Evolutionary conservation across 2,888 invertebrate species (phyloP).

Genomic region (Hypomecis punctinalis): DNA sequence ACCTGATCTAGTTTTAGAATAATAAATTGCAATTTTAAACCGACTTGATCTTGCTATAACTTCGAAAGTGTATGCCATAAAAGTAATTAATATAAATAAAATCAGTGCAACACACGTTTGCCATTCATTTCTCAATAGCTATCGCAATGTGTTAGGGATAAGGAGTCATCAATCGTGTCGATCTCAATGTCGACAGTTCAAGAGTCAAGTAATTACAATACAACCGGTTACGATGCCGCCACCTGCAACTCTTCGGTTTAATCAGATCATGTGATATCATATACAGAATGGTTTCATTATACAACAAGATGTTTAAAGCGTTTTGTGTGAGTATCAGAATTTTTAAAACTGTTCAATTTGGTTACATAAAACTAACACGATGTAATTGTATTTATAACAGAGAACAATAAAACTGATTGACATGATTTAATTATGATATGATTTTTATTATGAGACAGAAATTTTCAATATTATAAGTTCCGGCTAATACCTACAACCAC

Average conservation of each 20-base stretch:
- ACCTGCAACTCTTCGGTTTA: conserved; percentile 24
- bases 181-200: conserved; percentile 35
- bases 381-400: neutral
- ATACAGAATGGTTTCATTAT: conserved; percentile 25
- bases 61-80: neutral
- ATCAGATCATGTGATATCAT: conserved; percentile 29
- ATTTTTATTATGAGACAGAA: too few relatives aligned
- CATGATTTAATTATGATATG: too few relatives aligned
- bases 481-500: too few relatives aligned
- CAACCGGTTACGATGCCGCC: conserved; percentile 17
- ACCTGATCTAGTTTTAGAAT: too few relatives aligned
- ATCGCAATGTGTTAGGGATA: conserved; percentile 9
- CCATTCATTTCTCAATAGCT: conserved; percentile 13
- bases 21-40: too few relatives aligned
- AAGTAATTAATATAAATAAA: neutral
- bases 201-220: conserved; percentile 38
- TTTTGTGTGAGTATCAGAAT: too few relatives aligned
- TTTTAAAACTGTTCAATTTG: too few relatives aligned
- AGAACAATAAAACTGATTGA: too few relatives aligned
- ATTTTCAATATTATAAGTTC: too few relatives aligned
- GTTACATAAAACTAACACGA: too few relatives aligned
- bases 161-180: conserved; percentile 30
- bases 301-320: too few relatives aligned
- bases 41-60: too few relatives aligned
- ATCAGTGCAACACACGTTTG: neutral